These are phyloP conservation scores for Phalanger gymnotis DNA, from an alignment of 2,797 vertebrate species.

Conservation along the genomic window DNA sequence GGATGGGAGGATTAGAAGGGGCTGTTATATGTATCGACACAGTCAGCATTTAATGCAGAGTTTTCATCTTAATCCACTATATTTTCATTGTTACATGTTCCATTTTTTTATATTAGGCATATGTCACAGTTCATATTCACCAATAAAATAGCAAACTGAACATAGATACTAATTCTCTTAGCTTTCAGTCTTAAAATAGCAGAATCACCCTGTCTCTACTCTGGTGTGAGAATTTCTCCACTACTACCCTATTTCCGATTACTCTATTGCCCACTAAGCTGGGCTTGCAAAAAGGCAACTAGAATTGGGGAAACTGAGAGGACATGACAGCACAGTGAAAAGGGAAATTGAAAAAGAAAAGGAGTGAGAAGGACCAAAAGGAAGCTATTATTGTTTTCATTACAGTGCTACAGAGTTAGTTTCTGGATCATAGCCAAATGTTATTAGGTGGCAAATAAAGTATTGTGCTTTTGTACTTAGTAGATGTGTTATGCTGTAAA, in stretches of 20 bases:
- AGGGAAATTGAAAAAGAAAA: slow-evolving; percentile 33
- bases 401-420: background rate
- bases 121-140: slow-evolving; percentile 35
- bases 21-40: slow-evolving; percentile 91
- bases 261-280: background rate
- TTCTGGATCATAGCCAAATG: no score
- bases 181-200: slow-evolving; percentile 34
- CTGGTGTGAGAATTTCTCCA: background rate
- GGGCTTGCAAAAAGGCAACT: slow-evolving; percentile 36
- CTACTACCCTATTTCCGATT: background rate
- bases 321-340: slow-evolving; percentile 16
- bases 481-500: background rate
- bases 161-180: background rate
- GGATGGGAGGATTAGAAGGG: slow-evolving; percentile 87
- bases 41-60: slow-evolving; percentile 89
- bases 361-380: slow-evolving; percentile 12
- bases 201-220: slow-evolving; percentile 10
- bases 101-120: background rate
- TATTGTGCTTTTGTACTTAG: no score
- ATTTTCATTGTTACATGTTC: slow-evolving; percentile 55
- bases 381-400: background rate
- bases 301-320: background rate
- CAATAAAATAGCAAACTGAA: slow-evolving; percentile 9
- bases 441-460: no score
- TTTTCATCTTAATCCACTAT: slow-evolving; percentile 1